Conservation (phyloP, 2,888 invertebrate species). For the Aproaerema taeniolella region DNA sequence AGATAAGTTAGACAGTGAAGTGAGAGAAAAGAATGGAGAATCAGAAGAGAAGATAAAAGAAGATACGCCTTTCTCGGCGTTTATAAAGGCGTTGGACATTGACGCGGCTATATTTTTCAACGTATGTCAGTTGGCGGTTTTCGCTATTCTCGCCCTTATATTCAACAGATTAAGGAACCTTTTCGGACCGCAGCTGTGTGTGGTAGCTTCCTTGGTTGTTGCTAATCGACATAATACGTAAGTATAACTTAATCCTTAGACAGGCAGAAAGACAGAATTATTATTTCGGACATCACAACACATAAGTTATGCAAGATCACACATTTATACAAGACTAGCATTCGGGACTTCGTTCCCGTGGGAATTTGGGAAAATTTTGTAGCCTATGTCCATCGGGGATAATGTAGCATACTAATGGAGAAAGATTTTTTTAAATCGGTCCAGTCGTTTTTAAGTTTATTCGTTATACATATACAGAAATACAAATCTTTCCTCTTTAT, state of each 20-base stretch:
- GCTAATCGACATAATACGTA: constrained; percentile 71
- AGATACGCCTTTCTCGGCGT: constrained; percentile 28
- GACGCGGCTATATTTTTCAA: constrained; percentile 82
- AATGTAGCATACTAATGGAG: no score
- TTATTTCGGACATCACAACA: no score
- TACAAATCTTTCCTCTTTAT: no score
- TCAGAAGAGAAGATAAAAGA: constrained; percentile 21
- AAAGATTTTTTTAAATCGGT: no score
- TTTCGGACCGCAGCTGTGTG: constrained; percentile 86
- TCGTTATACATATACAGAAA: no score
- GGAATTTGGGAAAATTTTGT: no score
- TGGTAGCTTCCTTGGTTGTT: constrained; percentile 82
- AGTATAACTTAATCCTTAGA: constrained; percentile 27
- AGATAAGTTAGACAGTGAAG: constrained; percentile 34
- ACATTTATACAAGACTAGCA: constrained; percentile 11
- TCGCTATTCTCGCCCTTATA: constrained; percentile 83
- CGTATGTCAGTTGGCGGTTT: constrained; percentile 83
- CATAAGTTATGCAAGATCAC: constrained; percentile 35
- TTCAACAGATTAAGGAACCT: constrained; percentile 88
- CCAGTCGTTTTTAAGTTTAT: no score
- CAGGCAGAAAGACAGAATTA: no score
- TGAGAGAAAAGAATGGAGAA: constrained; percentile 32
- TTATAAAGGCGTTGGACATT: constrained; percentile 46
- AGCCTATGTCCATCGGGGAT: no score
- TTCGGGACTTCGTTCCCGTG: no score